phyloP scores from a whole-genome alignment of 2,888 invertebrate genomes.

The Lucinisca nassula region DNA sequence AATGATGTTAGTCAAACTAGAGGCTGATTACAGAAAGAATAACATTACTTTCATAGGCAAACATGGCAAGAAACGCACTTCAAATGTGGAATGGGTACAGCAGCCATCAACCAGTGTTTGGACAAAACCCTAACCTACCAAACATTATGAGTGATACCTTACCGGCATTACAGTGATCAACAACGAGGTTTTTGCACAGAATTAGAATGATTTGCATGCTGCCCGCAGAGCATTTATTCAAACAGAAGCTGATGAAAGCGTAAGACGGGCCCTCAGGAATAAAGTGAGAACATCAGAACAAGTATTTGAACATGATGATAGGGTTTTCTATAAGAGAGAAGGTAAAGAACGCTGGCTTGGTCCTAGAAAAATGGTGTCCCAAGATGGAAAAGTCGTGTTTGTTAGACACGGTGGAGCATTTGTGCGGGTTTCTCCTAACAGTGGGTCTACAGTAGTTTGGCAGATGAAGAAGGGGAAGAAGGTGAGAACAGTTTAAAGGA shows the following conservation, averaged over 20 bases:
- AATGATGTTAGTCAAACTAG: constrained; percentile 38
- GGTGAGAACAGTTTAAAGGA: no score
- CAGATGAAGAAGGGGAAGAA: constrained; percentile 46
- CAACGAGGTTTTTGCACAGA: constrained; percentile 43
- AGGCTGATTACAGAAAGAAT: constrained; percentile 23
- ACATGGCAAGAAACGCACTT: constrained; percentile 37
- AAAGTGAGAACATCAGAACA: no score
- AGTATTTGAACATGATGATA: no score
- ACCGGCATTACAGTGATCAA: constrained; percentile 51
- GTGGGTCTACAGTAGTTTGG: no score
- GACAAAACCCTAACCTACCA: constrained; percentile 44
- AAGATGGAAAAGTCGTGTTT: no score
- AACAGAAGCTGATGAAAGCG: no score
- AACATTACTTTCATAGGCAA: constrained; percentile 40
- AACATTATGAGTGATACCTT: constrained; percentile 23
- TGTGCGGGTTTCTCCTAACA: no score
- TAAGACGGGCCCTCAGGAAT: no score
- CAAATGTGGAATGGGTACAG: constrained; percentile 47
- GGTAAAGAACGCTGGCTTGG: no score
- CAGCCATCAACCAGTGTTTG: constrained; percentile 46
- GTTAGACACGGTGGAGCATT: no score
- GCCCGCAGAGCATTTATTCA: constrained; percentile 51
- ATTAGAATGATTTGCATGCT: constrained; percentile 55
- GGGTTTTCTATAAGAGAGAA: no score
- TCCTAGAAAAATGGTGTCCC: no score